Evolutionary conservation across 1,140 invertebrate species (phyloP).

Genomic region (Polyergus mexicanus): DNA sequence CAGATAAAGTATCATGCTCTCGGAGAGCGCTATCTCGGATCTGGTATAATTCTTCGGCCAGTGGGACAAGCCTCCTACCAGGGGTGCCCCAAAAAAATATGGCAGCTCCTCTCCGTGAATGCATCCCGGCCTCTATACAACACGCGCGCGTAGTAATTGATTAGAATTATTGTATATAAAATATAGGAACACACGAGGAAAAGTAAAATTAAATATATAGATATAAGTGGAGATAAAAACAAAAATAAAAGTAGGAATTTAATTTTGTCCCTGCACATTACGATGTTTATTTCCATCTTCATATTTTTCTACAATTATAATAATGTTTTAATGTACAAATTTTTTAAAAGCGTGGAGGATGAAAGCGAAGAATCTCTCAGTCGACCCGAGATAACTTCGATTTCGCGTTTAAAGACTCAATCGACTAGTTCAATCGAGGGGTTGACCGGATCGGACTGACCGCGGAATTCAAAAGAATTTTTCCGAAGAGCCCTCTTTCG

Average conservation of each 20-base stretch:
- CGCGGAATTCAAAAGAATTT: slow-evolving; percentile 47
- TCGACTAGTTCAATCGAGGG: neutral
- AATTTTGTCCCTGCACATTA: neutral
- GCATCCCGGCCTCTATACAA: slow-evolving; percentile 92
- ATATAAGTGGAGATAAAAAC: neutral
- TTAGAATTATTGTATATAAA: neutral
- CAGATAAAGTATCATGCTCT: slow-evolving; percentile 97
- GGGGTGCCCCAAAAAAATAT: slow-evolving; percentile 94
- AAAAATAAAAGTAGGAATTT: neutral
- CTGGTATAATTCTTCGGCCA: slow-evolving; percentile 96
- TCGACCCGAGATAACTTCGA: neutral
- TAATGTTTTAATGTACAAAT: neutral
- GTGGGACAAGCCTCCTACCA: slow-evolving; percentile 93
- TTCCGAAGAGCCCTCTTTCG: neutral
- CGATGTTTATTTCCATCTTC: neutral
- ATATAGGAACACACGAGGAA: neutral
- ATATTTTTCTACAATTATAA: neutral
- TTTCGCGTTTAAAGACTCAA: slow-evolving; percentile 5
- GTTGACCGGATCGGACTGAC: neutral
- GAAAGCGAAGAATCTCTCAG: neutral
- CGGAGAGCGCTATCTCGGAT: slow-evolving; percentile 94
- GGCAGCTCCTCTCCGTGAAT: slow-evolving; percentile 97
- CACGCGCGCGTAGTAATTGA: slow-evolving; percentile 18
- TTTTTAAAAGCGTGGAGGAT: no score
- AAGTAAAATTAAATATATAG: neutral